Percentiles rank a stretch among this genome's conserved stretches.
Conservation (phyloP, 2,113 vertebrate genomes). For the Zapus hudsonius region DNA sequence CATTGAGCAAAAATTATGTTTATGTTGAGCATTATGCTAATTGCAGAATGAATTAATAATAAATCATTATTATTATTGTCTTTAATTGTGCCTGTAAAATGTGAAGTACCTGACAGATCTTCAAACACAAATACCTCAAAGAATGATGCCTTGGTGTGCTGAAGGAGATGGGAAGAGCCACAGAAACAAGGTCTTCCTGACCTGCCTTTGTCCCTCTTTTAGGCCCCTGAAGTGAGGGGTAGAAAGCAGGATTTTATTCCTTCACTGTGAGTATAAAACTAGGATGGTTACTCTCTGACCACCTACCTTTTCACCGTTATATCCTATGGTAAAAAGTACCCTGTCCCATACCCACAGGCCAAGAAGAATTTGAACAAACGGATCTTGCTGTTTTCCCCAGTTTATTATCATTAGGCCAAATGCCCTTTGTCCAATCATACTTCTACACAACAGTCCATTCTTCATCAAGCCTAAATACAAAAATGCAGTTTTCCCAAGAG, state of each 20-base stretch:
- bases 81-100: conserved; percentile 32
- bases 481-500: neutral
- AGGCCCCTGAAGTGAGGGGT: neutral
- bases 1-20: conserved; percentile 23
- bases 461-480: neutral
- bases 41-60: conserved; percentile 44
- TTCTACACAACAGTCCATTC: neutral
- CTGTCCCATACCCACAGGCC: neutral
- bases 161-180: neutral
- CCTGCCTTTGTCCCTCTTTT: neutral
- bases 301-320: neutral
- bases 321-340: neutral
- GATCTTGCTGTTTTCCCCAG: neutral
- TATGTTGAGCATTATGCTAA: conserved; percentile 5
- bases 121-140: neutral
- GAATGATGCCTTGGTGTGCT: neutral
- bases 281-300: neutral
- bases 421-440: neutral
- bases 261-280: neutral
- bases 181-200: neutral
- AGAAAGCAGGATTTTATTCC: neutral
- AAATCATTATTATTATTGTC: conserved; percentile 33
- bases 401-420: neutral
- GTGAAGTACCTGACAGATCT: neutral
- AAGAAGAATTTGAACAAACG: neutral